Conservation (phyloP, 2,888 invertebrate genomes). For the Acleris laterana region DNA sequence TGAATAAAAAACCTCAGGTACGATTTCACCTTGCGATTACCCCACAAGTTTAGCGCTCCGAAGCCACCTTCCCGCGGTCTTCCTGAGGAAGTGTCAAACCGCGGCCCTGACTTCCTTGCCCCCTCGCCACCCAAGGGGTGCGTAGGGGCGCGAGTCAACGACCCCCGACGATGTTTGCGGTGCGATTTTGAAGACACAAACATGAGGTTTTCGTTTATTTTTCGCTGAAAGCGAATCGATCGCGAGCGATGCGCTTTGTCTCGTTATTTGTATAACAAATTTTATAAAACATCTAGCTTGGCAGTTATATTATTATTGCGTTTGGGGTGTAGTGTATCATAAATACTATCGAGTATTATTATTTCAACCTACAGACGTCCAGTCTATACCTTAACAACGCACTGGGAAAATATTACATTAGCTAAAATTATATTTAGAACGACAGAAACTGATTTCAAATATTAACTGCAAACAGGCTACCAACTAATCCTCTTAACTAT, state of each 20-base stretch:
- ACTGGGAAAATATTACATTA: no score
- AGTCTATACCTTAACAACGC: no score
- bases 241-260: conserved; percentile 50
- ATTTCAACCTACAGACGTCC: no score
- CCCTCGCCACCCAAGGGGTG: conserved; percentile 57
- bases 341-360: no score
- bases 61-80: conserved; percentile 60
- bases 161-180: conserved; percentile 73
- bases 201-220: conserved; percentile 70
- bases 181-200: conserved; percentile 78
- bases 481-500: no score
- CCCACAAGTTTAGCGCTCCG: conserved; percentile 63
- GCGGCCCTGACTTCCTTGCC: conserved; percentile 72
- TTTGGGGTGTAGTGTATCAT: no score
- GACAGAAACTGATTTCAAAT: no score
- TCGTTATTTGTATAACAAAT: conserved; percentile 37
- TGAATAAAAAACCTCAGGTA: conserved; percentile 1
- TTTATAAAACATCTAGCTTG: not conserved
- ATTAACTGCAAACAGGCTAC: no score
- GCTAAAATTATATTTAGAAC: no score
- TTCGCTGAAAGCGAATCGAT: conserved; percentile 64
- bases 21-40: conserved; percentile 18
- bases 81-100: conserved; percentile 83
- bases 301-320: no score
- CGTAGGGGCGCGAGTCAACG: conserved; percentile 66